phyloP scores from a whole-genome alignment of 2,888 invertebrate genomes.

The Melikaiella ostensackeni region DNA sequence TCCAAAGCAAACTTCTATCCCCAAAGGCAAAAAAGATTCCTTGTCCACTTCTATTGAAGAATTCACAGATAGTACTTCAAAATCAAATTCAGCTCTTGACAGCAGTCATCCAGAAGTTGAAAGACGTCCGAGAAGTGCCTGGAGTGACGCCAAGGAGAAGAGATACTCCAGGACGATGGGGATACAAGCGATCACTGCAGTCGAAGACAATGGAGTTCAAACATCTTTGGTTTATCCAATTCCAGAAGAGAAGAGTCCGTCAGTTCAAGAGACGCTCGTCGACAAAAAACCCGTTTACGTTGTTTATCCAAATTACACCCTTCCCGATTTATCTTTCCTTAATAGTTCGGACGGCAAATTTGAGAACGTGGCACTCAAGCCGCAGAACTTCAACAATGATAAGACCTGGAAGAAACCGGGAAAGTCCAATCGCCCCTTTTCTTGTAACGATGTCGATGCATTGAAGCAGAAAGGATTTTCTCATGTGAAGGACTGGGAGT shows the following conservation, averaged over 20 bases:
- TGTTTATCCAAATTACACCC: constrained; percentile 92
- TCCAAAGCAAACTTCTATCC: constrained; percentile 45
- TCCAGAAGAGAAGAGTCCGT: constrained; percentile 63
- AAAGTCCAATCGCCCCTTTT: constrained; percentile 83
- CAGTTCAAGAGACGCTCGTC: constrained; percentile 66
- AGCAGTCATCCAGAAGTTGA: constrained; percentile 40
- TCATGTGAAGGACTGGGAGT: constrained; percentile 96
- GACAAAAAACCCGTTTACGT: constrained; percentile 88
- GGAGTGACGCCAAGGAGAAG: constrained; percentile 51
- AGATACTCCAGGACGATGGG: constrained; percentile 66
- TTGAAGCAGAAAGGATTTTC: constrained; percentile 88
- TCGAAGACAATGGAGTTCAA: constrained; percentile 73
- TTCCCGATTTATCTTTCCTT: constrained; percentile 93
- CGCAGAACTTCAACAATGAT: constrained; percentile 80
- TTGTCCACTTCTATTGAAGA: constrained; percentile 78
- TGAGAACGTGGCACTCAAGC: constrained; percentile 86
- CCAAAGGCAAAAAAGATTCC: constrained; percentile 77
- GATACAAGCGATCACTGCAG: constrained; percentile 68
- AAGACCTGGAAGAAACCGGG: constrained; percentile 77
- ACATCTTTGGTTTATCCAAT: constrained; percentile 73
- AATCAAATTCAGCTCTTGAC: constrained; percentile 65
- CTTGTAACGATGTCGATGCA: constrained; percentile 89
- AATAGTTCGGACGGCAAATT: constrained; percentile 72
- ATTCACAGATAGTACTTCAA: constrained; percentile 76
- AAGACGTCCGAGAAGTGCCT: constrained; percentile 37